Percentiles rank a stretch among this genome's conserved stretches.
Evolutionary conservation across 2,888 invertebrate genomes (phyloP).

Genomic region (Notodonta dromedarius): DNA sequence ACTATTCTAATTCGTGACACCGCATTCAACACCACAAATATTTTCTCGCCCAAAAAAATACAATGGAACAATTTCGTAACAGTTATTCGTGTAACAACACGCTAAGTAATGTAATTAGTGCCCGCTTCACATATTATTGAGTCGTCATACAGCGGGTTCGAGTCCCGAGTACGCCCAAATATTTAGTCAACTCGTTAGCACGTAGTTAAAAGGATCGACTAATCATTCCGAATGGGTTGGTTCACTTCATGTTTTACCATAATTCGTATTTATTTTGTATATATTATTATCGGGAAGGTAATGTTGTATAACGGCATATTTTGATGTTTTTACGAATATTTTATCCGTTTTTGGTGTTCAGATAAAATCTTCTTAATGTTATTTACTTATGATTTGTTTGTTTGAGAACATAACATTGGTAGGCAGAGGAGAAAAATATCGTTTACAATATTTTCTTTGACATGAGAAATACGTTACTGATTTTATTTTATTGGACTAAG

Average conservation of each 20-base stretch:
- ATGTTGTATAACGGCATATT: neutral
- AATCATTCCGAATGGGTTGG: constrained; percentile 10
- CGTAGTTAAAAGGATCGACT: constrained; percentile 22
- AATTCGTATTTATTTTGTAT: constrained; percentile 10
- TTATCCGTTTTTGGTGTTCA: neutral
- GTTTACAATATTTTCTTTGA: neutral
- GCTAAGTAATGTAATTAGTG: constrained; percentile 50
- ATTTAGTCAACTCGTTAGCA: constrained; percentile 32
- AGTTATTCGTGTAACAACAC: constrained; percentile 34
- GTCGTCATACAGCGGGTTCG: constrained; percentile 30
- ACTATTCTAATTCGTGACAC: constrained; percentile 2
- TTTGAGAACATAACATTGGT: neutral
- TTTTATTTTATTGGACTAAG: no score
- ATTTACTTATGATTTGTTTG: neutral
- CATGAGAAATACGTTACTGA: no score
- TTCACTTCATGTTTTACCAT: constrained; percentile 7
- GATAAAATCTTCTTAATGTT: neutral
- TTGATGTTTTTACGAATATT: neutral
- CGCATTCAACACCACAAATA: constrained; percentile 20
- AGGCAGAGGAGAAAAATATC: neutral
- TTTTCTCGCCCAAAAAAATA: constrained; percentile 5
- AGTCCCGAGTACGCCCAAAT: constrained; percentile 36
- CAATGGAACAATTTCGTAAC: constrained; percentile 32
- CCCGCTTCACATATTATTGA: constrained; percentile 45
- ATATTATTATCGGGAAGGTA: neutral